These are phyloP conservation scores for Cataglyphis hispanica DNA, from an alignment of 1,140 invertebrate genomes.

Conservation along the genomic window DNA sequence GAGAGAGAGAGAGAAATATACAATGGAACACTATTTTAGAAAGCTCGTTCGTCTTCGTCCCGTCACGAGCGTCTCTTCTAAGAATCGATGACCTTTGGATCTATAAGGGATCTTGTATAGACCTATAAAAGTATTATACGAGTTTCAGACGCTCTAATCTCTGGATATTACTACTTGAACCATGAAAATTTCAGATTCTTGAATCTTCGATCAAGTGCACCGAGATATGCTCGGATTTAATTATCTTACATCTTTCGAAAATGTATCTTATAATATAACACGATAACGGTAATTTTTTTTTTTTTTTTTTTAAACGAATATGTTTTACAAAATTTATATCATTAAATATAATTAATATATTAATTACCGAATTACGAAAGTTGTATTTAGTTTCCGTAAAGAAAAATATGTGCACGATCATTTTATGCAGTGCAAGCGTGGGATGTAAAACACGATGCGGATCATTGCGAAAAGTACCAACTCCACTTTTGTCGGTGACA, in stretches of 20 bases:
- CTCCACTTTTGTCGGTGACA: conserved; percentile 59
- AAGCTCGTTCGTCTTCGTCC: conserved; percentile 50
- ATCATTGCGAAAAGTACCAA: conserved; percentile 59
- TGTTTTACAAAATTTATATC: too few species aligned
- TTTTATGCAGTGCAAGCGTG: conserved; percentile 32
- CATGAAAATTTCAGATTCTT: not conserved
- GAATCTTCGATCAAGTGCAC: not conserved
- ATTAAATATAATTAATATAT: not conserved
- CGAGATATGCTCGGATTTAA: not conserved
- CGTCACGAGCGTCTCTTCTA: not conserved
- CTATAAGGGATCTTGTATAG: conserved; percentile 23
- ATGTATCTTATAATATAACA: not conserved
- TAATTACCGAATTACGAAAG: conserved; percentile 12
- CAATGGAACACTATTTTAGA: conserved; percentile 51
- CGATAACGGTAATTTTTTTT: not conserved
- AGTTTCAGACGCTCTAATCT: conserved; percentile 7
- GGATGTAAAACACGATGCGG: conserved; percentile 47
- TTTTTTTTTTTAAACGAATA: not conserved
- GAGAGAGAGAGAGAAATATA: conserved; percentile 40
- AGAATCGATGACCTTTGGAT: conserved; percentile 40
- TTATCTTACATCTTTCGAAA: not conserved
- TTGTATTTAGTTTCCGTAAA: not conserved
- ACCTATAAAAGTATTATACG: conserved; percentile 39
- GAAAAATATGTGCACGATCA: not conserved
- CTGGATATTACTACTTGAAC: not conserved